Conservation (phyloP, 2,888 invertebrate species). For the Apeira syringaria region DNA sequence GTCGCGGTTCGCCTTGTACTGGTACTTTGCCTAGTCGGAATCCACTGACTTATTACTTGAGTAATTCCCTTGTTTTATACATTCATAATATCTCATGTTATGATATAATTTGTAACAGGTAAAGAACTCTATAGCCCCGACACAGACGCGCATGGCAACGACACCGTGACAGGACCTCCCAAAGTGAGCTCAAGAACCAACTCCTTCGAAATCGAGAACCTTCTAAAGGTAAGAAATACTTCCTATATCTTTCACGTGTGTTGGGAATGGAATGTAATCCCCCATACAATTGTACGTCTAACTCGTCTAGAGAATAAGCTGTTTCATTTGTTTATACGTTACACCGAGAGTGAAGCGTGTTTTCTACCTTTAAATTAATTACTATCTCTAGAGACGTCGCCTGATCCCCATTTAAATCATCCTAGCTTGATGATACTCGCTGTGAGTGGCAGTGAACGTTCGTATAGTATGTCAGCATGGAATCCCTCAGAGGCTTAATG, state of each 20-base stretch:
- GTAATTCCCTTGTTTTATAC: too few species aligned
- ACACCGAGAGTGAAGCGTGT: conserved; percentile 54
- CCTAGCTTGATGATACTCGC: conserved; percentile 3
- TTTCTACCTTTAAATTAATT: conserved; percentile 55
- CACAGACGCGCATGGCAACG: conserved; percentile 63
- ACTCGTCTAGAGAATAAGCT: conserved; percentile 46
- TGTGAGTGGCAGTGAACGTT: neutral
- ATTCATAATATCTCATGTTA: too few species aligned
- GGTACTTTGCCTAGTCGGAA: too few species aligned
- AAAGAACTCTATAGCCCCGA: conserved; percentile 90
- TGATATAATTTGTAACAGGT: conserved; percentile 79
- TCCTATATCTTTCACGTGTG: neutral
- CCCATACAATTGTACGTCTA: conserved; percentile 57
- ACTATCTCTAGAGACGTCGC: conserved; percentile 45
- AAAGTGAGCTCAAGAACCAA: conserved; percentile 93
- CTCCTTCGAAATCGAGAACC: conserved; percentile 97
- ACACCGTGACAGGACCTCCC: conserved; percentile 63
- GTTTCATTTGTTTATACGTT: conserved; percentile 59
- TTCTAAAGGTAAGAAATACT: conserved; percentile 87
- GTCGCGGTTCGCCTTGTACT: too few species aligned
- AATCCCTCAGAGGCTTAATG: neutral
- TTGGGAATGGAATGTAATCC: conserved; percentile 3
- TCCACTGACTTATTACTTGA: too few species aligned
- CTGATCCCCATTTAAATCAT: conserved; percentile 3
- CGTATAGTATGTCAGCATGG: conserved; percentile 1